phyloP scores from a whole-genome alignment of 2,113 vertebrate genomes.

The Ctenodactylus gundi region DNA sequence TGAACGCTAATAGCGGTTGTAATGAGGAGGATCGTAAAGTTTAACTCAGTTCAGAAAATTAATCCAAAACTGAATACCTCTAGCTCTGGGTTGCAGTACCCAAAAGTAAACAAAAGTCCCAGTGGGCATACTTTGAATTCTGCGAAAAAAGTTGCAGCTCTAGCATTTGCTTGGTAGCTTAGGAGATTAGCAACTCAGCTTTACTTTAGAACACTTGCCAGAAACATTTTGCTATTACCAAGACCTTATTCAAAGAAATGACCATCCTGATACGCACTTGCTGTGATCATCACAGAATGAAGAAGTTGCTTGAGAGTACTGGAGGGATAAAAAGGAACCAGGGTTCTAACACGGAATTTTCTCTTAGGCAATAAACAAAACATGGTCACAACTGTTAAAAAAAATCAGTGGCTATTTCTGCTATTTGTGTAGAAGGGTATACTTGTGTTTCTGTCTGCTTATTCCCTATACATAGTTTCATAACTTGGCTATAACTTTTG shows the following conservation, averaged over 20 bases:
- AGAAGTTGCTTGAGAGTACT: background rate
- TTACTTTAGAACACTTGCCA: background rate
- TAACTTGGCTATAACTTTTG: background rate
- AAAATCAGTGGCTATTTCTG: background rate
- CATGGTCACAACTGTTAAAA: background rate
- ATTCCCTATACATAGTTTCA: background rate
- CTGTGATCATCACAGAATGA: background rate
- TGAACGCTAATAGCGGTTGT: background rate
- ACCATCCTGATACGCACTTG: background rate
- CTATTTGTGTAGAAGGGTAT: background rate
- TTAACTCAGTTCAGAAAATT: background rate
- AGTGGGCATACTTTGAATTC: background rate
- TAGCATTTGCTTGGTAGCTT: background rate
- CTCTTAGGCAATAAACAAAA: background rate
- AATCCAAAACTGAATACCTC: background rate
- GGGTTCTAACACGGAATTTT: background rate
- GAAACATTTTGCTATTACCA: background rate
- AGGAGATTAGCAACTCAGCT: background rate
- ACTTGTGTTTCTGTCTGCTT: too few species aligned
- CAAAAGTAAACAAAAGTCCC: background rate
- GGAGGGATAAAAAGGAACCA: background rate
- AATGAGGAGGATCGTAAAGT: background rate
- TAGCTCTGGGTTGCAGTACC: background rate
- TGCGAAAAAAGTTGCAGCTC: background rate
- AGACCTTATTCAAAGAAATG: background rate